Conservation (phyloP, 1,140 invertebrate species). For the Ceratosolen solmsi region DNA sequence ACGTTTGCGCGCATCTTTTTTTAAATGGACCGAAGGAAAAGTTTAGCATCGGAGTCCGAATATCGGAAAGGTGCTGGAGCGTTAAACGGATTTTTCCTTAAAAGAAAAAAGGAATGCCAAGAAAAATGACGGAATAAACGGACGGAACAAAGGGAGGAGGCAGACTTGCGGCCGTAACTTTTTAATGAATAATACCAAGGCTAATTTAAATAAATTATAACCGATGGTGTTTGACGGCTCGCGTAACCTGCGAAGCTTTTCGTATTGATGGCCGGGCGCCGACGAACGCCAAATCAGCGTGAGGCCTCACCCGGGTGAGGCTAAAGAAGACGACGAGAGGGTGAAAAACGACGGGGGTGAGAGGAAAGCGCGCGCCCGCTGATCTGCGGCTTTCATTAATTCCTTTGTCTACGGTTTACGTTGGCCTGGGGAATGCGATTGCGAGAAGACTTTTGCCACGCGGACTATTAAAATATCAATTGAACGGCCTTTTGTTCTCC, state of each 20-base stretch:
- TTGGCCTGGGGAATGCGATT: constrained; percentile 54
- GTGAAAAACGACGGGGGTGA: constrained; percentile 46
- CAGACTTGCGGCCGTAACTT: constrained; percentile 60
- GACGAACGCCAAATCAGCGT: not conserved
- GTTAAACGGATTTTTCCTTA: constrained; percentile 44
- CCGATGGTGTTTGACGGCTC: constrained; percentile 64
- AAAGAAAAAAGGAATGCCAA: constrained; percentile 9
- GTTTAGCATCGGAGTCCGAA: not conserved
- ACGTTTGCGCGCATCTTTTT: no score
- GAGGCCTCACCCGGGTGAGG: constrained; percentile 44
- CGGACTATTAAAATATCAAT: constrained; percentile 72
- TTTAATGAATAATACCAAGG: constrained; percentile 67
- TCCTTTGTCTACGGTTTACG: constrained; percentile 70
- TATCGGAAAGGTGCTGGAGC: constrained; percentile 41
- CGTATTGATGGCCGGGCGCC: constrained; percentile 44
- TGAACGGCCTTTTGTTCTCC: constrained; percentile 56
- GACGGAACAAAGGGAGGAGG: not conserved
- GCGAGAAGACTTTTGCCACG: constrained; percentile 59
- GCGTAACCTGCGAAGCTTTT: constrained; percentile 21
- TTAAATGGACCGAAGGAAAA: no score
- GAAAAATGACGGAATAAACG: constrained; percentile 19
- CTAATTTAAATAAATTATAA: constrained; percentile 70
- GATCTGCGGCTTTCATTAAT: constrained; percentile 71
- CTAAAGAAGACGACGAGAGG: constrained; percentile 52
- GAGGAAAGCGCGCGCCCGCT: constrained; percentile 36